Evolutionary conservation across 2,113 vertebrate species (phyloP), one percentile per base, ranked within the genome.

Genomic region (Myxocyprinus asiaticus): DNA sequence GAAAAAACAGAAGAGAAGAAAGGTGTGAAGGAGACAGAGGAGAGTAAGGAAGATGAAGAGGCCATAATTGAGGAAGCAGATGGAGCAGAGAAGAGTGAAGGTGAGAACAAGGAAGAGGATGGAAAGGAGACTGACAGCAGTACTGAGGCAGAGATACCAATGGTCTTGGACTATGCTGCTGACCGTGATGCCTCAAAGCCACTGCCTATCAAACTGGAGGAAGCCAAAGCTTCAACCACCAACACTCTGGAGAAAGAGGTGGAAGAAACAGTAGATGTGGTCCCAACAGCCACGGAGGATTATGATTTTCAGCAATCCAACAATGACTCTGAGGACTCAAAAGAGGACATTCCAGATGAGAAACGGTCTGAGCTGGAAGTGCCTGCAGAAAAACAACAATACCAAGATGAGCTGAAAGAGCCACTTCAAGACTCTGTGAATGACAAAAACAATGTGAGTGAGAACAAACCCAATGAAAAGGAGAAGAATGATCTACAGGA

Each of bases 101-200:
- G 71, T 22, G n/a, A 76, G 47, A 22, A 66, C 3, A 11, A 66
- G 7, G 51, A 33, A 5, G 79, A 63, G 9, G 77, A 59, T 14
- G 66, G 79, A 7, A 89, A 89, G n/a, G 90, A 92, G 12, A 59
- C 76, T 4, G 88, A 90, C 5, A 85, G 87, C 44, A 92, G 91
- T 82, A 81, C 90, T 66, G 90, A 90, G 47, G 84, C 86, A 8
- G 91, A 91, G 73, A 87, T 89, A 42, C 85, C 85, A 2, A 44
- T 67, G 0, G 84, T 88, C 84, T 83, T 92, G 10, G 90, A 92
- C 81, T 89, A 90, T 2, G 81, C 85, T 48, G 83, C 82, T 17
- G 88, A 90, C 47, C 85, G 86, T 22, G 77, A 85, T 67, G 70
- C 84, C 14, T 33, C 81, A 17, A 79, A 87, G 15, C 76, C 84